These are phyloP conservation scores for Anabacerthia variegaticeps DNA, from an alignment of 2,797 vertebrate species.

Conservation along the genomic window DNA sequence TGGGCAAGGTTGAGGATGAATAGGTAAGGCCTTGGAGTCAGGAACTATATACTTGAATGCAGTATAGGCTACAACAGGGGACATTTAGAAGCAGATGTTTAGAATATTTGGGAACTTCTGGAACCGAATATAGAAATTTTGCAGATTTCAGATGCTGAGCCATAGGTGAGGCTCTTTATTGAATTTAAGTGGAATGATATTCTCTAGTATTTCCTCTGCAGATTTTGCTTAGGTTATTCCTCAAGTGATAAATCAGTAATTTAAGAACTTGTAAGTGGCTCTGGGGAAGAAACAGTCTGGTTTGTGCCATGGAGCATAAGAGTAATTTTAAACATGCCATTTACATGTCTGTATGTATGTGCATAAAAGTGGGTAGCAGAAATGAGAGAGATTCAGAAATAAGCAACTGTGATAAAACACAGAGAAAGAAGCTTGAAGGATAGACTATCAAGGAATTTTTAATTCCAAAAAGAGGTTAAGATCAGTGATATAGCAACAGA, in stretches of 20 bases:
- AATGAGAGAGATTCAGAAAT: background rate
- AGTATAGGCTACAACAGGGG: background rate
- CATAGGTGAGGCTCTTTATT: background rate
- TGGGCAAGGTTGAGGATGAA: background rate
- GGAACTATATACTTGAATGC: fast-evolving
- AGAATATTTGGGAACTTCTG: background rate
- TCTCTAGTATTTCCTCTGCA: background rate
- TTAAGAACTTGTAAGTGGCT: background rate
- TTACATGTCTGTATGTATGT: background rate
- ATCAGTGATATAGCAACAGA: background rate
- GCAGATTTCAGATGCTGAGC: background rate
- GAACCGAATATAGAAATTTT: background rate
- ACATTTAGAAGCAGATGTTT: background rate
- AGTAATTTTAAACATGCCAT: background rate
- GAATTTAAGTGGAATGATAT: background rate
- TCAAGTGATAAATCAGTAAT: background rate
- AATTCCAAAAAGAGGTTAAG: background rate
- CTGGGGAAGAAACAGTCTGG: background rate
- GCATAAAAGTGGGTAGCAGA: background rate
- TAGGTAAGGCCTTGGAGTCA: background rate
- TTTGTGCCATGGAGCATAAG: background rate
- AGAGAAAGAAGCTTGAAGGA: background rate
- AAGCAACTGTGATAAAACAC: background rate
- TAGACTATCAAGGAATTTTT: background rate
- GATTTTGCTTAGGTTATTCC: background rate